A percentile compares a stretch with the other conserved stretches of the same genome.
phyloP scores from a whole-genome alignment of 2,797 vertebrate species.

The Hippocampus kuda region DNA sequence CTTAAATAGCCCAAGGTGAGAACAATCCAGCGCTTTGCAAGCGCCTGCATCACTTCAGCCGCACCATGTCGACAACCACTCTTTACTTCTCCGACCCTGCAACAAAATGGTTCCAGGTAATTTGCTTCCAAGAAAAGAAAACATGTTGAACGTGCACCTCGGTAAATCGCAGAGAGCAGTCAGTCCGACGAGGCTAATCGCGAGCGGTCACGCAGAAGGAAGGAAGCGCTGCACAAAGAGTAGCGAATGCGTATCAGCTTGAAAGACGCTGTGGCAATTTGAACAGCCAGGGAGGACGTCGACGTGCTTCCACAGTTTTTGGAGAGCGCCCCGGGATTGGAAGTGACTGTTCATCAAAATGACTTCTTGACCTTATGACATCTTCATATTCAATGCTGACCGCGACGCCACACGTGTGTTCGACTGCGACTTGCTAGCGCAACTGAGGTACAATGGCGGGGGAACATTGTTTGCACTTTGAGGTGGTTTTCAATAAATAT shows the following conservation, averaged over 20 bases:
- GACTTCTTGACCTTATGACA: not conserved
- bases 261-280: conserved; percentile 14
- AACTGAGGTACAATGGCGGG: not conserved
- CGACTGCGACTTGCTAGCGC: not conserved
- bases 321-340: not conserved
- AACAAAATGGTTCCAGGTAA: conserved; percentile 32
- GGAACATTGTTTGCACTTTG: not conserved
- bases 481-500: not conserved
- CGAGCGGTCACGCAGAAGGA: conserved; percentile 19
- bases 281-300: not conserved
- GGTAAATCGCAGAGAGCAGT: conserved; percentile 40
- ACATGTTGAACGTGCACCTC: conserved; percentile 20
- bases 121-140: conserved; percentile 42
- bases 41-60: conserved; percentile 32
- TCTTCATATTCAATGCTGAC: not conserved
- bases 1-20: conserved; percentile 8
- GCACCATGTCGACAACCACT: conserved; percentile 5
- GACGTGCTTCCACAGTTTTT: not conserved
- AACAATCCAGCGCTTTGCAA: conserved; percentile 16
- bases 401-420: not conserved
- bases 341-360: not conserved
- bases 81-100: conserved; percentile 4
- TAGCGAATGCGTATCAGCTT: conserved; percentile 6
- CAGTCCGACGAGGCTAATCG: conserved; percentile 33
- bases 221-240: conserved; percentile 7